Conservation (phyloP, 2,888 invertebrate genomes). For the Pollenia angustigena region DNA sequence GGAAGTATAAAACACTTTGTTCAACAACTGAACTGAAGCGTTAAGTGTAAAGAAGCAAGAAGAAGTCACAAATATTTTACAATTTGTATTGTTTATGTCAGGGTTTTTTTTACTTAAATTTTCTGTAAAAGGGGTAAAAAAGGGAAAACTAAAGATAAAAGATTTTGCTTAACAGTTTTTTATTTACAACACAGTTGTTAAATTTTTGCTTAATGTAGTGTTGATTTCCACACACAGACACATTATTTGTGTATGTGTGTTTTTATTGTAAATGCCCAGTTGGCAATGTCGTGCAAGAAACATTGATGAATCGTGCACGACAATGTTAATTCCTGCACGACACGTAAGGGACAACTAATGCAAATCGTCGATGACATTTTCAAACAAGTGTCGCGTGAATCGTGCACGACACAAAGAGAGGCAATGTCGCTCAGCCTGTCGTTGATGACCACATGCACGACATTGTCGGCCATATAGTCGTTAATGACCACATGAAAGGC, state of each 20-base stretch:
- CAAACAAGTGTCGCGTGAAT: too few species aligned
- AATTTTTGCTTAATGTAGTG: constrained; percentile 21
- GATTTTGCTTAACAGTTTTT: constrained; percentile 38
- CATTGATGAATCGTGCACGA: too few species aligned
- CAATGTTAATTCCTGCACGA: too few species aligned
- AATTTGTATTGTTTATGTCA: constrained; percentile 20
- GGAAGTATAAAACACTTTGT: constrained; percentile 41
- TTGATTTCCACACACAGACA: not conserved
- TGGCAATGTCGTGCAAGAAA: too few species aligned
- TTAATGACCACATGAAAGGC: too few species aligned
- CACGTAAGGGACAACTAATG: too few species aligned
- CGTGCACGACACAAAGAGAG: too few species aligned
- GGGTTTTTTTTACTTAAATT: not conserved
- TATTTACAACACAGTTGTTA: not conserved
- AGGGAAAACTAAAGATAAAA: constrained; percentile 2
- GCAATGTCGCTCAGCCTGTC: too few species aligned
- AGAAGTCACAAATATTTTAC: constrained; percentile 26
- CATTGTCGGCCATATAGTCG: too few species aligned
- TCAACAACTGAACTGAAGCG: constrained; percentile 20
- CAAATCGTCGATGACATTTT: too few species aligned
- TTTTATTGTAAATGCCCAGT: constrained; percentile 2
- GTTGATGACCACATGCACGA: too few species aligned
- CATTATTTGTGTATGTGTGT: not conserved
- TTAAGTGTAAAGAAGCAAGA: constrained; percentile 14
- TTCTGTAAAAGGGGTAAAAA: not conserved